Conservation (phyloP, 1,140 invertebrate species). For the Caenorhabditis remanei region DNA sequence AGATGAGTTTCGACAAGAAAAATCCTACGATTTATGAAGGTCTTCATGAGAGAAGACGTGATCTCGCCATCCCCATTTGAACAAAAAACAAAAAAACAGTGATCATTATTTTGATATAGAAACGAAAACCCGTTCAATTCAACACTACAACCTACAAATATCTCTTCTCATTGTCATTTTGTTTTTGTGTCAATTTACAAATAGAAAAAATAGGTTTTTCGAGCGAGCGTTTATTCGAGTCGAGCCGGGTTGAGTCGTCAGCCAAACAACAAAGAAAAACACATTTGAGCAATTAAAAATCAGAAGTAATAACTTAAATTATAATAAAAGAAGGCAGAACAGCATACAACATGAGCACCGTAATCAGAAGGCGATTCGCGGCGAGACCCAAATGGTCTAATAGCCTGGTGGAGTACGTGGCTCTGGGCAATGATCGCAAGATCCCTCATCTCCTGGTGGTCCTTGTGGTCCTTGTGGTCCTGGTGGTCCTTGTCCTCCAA, state of each 20-base stretch:
- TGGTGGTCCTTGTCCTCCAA: conserved; percentile 71
- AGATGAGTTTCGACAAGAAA: too few species aligned
- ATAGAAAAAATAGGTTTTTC: conserved; percentile 2
- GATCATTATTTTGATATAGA: background rate
- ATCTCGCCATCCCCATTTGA: too few species aligned
- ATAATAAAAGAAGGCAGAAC: conserved; percentile 28
- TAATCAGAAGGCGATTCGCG: background rate
- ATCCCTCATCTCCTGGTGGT: conserved; percentile 66
- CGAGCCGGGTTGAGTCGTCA: conserved; percentile 54
- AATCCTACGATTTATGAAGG: too few species aligned
- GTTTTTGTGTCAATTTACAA: background rate
- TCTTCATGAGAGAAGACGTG: too few species aligned
- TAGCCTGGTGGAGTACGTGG: conserved; percentile 68
- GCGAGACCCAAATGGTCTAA: conserved; percentile 51
- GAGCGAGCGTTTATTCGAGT: conserved; percentile 53
- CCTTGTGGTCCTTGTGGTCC: conserved; percentile 73
- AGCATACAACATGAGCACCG: conserved; percentile 49
- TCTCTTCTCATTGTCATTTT: background rate
- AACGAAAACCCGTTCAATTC: background rate
- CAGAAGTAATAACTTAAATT: background rate
- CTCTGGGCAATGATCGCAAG: conserved; percentile 68
- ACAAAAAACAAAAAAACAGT: background rate
- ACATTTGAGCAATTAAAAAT: conserved; percentile 7
- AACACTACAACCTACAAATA: conserved; percentile 46
- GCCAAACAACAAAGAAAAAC: conserved; percentile 52